Evolutionary conservation across 2,113 vertebrate genomes (phyloP).

Genomic region (Pionites leucogaster): DNA sequence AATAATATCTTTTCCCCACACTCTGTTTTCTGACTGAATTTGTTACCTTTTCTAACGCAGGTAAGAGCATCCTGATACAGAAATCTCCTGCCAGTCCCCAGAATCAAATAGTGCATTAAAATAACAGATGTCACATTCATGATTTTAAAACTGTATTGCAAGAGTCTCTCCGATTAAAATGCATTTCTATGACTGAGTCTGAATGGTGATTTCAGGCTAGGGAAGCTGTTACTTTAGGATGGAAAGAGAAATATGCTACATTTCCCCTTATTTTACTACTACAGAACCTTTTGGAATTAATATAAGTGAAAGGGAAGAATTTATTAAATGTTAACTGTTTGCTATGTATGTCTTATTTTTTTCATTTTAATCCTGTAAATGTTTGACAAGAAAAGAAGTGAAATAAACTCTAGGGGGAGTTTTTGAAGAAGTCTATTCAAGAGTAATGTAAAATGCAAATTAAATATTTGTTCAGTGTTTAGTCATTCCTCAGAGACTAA

Average conservation of each 20-base stretch:
- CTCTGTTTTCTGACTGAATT: not conserved
- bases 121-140: not conserved
- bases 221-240: not conserved
- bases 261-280: not conserved
- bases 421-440: slow-evolving; percentile 24
- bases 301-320: not conserved
- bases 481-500: not conserved
- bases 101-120: not conserved
- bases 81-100: not conserved
- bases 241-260: not conserved
- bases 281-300: not conserved
- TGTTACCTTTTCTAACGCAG: not conserved
- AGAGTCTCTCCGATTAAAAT: not conserved
- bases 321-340: not conserved
- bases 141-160: not conserved
- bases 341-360: not conserved
- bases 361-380: not conserved
- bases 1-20: not conserved
- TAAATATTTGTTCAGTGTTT: slow-evolving; percentile 29
- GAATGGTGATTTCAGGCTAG: not conserved
- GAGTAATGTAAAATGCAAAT: slow-evolving; percentile 49
- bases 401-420: slow-evolving; percentile 3
- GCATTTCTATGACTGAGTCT: not conserved
- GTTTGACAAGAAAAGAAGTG: not conserved
- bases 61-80: not conserved